phyloP scores from a whole-genome alignment of 2,888 invertebrate species.

The Heteromurus nitidus region DNA sequence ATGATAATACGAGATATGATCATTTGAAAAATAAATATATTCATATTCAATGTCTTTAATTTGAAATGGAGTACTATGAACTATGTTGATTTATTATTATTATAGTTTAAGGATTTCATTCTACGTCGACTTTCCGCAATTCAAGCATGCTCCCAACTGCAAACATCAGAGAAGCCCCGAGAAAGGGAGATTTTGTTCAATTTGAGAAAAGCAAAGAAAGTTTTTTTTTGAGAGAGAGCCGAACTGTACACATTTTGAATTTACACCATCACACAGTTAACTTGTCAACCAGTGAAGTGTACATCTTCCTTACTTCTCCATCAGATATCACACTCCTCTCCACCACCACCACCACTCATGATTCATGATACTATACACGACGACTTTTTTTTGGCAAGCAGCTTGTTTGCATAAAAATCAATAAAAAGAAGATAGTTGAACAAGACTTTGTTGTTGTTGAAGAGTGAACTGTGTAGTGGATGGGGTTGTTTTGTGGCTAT shows the following conservation, averaged over 20 bases:
- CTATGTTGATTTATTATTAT: too few relatives aligned
- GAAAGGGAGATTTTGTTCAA: too few relatives aligned
- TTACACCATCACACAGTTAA: slow-evolving; percentile 49
- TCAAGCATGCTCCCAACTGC: too few relatives aligned
- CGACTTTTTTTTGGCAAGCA: slow-evolving; percentile 72
- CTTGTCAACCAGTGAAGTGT: slow-evolving; percentile 60
- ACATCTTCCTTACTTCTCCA: slow-evolving; percentile 47
- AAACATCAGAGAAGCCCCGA: too few relatives aligned
- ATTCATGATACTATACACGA: slow-evolving; percentile 55
- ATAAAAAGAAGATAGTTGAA: slow-evolving; percentile 71
- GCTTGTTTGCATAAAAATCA: slow-evolving; percentile 74
- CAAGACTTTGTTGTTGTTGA: slow-evolving; percentile 65
- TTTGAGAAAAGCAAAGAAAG: too few relatives aligned
- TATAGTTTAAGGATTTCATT: too few relatives aligned
- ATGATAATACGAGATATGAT: neutral
- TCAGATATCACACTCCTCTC: slow-evolving; percentile 65
- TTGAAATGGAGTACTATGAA: too few relatives aligned
- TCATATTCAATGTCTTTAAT: slow-evolving; percentile 19
- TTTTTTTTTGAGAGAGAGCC: too few relatives aligned
- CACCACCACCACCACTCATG: too few relatives aligned
- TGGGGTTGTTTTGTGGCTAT: slow-evolving; percentile 67
- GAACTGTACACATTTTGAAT: neutral
- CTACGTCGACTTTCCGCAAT: too few relatives aligned
- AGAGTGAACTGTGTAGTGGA: slow-evolving; percentile 63
- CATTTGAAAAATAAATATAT: slow-evolving; percentile 19